Evolutionary conservation across 92 coral and sea anemone species (phyloP), one percentile per base, ranked within the genome.

Genomic region (Epizoanthus rinbou): DNA sequence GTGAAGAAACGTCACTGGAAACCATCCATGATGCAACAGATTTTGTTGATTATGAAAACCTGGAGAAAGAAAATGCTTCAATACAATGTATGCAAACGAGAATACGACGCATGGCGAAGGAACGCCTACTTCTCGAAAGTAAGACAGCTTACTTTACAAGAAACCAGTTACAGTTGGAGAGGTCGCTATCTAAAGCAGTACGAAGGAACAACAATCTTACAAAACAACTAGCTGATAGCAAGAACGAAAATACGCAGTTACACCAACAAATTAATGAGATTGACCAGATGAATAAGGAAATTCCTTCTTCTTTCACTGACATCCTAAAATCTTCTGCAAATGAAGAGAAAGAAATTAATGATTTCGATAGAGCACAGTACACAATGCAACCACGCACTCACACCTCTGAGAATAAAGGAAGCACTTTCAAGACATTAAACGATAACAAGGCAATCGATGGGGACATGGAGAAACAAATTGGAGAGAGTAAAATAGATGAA

Each of bases 101-200:
- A 50, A 81, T 91, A 10, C 75, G 93, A 22, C 76, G 85, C 50
- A 91, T 91, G 84, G 87, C 91, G 58, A 88, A 91, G 60, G 97
- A 93, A 79, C 88, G 86, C 17, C 87, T 93, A 37, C 73, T 84
- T 33, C 87, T 93, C 22, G 97, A 93, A 74, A 82, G 28, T 64
- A 86, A 84, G 79, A 89, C 97, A 5, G 85, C 94, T 6, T 62
- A 79, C 58, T 89, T 92, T 60, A 87, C 87, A 15, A 88, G 88
- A 74, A 83, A 87, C 2, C 90, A 86, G 41, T 81, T 89, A 89
- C 90, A 64, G 56, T 68, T 93, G 8, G 90, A 93, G 79, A 80
- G 86, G 39, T 75, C 97, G 0, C 71, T 91, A 37, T 79, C 89
- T 3, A 87, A 86, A 56, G 94, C 90, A 37, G 76, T 86, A 35